A percentile compares a stretch with the other conserved stretches of the same genome.
Evolutionary conservation across 2,113 vertebrate genomes (phyloP).

Genomic region (Elgaria multicarinata): DNA sequence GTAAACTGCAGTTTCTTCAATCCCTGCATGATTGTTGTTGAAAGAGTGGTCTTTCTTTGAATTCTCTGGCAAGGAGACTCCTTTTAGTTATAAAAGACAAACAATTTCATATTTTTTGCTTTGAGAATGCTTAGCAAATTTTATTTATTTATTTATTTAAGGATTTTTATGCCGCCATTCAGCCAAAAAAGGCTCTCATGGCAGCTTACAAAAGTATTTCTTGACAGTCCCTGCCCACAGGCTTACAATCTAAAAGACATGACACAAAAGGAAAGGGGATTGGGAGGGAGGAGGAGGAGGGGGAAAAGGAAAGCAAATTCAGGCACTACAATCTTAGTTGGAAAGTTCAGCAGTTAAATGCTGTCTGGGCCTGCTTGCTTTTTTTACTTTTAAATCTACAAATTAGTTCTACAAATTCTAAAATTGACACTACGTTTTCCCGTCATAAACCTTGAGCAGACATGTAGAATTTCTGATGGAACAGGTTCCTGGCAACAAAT

Average conservation of each 20-base stretch:
- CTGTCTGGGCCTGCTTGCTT: background rate
- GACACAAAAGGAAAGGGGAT: too few species aligned
- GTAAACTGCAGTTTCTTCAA: background rate
- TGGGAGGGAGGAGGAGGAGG: too few species aligned
- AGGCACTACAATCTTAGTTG: too few species aligned
- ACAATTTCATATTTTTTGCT: background rate
- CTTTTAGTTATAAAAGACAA: background rate
- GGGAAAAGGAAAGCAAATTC: too few species aligned
- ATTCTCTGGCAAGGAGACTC: background rate
- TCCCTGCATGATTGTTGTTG: background rate
- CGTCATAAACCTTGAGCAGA: background rate
- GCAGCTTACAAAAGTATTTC: too few species aligned
- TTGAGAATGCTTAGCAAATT: background rate
- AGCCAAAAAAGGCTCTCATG: too few species aligned
- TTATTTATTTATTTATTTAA: too few species aligned
- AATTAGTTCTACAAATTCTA: background rate
- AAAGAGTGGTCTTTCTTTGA: background rate
- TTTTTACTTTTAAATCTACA: background rate
- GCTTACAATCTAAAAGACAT: too few species aligned
- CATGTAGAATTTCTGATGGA: constrained; percentile 40
- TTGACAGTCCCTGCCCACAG: too few species aligned
- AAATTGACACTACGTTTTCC: background rate
- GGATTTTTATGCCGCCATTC: too few species aligned
- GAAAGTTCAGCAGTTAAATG: too few species aligned
- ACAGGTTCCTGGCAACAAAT: constrained; percentile 52